phyloP scores from a whole-genome alignment of 1,140 invertebrate species.

The Drosophila nikananu region DNA sequence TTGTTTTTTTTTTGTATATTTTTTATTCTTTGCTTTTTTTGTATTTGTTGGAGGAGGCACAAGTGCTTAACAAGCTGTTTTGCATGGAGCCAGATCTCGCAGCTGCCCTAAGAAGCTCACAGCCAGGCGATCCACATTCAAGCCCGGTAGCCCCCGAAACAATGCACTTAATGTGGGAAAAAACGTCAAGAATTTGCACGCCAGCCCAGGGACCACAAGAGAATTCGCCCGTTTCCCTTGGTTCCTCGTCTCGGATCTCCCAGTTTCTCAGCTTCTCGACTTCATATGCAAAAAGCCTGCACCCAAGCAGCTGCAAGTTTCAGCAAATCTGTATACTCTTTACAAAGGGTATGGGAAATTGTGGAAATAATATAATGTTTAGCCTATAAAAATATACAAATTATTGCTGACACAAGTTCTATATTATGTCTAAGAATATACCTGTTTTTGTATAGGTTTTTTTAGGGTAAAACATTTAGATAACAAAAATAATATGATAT shows the following conservation, averaged over 20 bases:
- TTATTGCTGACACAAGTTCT: not conserved
- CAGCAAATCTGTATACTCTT: constrained; percentile 7
- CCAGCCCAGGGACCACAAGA: constrained; percentile 44
- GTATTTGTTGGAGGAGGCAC: constrained; percentile 57
- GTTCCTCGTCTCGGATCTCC: constrained; percentile 1
- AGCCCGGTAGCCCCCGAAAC: constrained; percentile 56
- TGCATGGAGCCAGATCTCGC: constrained; percentile 65
- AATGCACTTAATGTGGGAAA: constrained; percentile 83
- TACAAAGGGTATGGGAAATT: not conserved
- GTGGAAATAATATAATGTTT: not conserved
- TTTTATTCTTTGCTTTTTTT: constrained; percentile 11
- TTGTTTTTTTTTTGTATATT: constrained; percentile 30
- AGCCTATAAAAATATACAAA: not conserved
- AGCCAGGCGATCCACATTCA: constrained; percentile 33
- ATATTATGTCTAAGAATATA: not conserved
- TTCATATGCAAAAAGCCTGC: constrained; percentile 74
- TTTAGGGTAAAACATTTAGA: not conserved
- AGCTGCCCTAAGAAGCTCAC: constrained; percentile 31
- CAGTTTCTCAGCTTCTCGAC: constrained; percentile 9
- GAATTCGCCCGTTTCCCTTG: constrained; percentile 31
- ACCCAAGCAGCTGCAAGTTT: constrained; percentile 41
- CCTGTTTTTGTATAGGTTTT: not conserved
- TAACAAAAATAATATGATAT: not conserved
- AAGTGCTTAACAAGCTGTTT: constrained; percentile 84
- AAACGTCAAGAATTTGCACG: constrained; percentile 82